phyloP scores from a whole-genome alignment of 1,140 invertebrate species.

The Tetramorium simillimum region DNA sequence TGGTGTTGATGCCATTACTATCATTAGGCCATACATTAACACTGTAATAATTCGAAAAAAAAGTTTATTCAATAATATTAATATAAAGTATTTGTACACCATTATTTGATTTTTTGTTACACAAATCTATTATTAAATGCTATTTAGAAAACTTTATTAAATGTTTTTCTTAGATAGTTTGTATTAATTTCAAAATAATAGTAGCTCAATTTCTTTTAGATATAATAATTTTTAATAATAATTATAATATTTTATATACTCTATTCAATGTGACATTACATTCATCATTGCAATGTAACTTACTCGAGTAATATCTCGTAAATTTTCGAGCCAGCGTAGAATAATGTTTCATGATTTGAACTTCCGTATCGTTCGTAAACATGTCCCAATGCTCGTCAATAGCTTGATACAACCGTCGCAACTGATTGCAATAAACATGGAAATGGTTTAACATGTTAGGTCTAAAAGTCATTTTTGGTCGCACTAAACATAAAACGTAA shows the following conservation, averaged over 20 bases:
- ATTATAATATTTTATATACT: no score
- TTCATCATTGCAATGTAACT: background rate
- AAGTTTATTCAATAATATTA: background rate
- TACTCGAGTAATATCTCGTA: slow-evolving; percentile 1
- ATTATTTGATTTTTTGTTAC: no score
- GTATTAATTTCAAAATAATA: no score
- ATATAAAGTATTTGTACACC: no score
- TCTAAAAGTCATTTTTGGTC: no score
- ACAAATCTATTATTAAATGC: no score
- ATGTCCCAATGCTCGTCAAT: slow-evolving; percentile 37
- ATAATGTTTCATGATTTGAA: slow-evolving; percentile 3
- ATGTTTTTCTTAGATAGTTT: no score
- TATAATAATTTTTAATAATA: no score
- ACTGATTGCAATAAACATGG: background rate
- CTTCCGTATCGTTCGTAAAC: slow-evolving; percentile 24
- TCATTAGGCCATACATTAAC: background rate
- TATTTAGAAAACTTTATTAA: no score
- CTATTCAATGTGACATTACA: background rate
- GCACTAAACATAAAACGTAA: no score
- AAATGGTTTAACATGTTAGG: background rate
- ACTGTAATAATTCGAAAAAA: background rate
- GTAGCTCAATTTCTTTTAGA: no score
- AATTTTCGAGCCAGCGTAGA: background rate
- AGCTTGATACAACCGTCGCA: background rate
- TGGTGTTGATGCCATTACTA: background rate